These are phyloP conservation scores for Trachemys scripta DNA, from an alignment of 2,113 vertebrate species.

Conservation along the genomic window DNA sequence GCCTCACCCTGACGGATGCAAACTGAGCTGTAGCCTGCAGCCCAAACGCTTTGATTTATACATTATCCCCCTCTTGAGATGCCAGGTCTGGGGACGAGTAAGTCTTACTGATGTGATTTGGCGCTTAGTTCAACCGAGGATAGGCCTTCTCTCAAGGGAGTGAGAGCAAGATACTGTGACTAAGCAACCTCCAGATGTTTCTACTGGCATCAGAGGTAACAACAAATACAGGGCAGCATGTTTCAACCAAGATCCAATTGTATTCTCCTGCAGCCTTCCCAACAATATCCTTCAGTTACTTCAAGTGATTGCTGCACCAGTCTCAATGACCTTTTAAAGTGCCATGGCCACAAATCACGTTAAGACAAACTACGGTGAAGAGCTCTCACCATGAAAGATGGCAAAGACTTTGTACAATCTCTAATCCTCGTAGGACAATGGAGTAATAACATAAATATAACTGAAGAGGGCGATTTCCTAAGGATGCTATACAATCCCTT, in stretches of 20 bases:
- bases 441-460: slow-evolving; percentile 57
- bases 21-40: not conserved
- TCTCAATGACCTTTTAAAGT: slow-evolving; percentile 50
- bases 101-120: not conserved
- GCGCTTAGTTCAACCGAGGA: not conserved
- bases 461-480: slow-evolving; percentile 31
- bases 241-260: not conserved
- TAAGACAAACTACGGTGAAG: slow-evolving; percentile 21
- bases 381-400: slow-evolving; percentile 11
- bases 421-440: slow-evolving; percentile 31
- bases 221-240: not conserved
- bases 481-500: not conserved
- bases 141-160: not conserved
- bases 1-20: not conserved
- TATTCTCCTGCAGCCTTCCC: not conserved
- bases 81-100: not conserved
- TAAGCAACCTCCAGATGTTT: slow-evolving; percentile 22
- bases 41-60: not conserved
- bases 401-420: slow-evolving; percentile 15
- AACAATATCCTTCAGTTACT: slow-evolving; percentile 17
- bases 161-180: not conserved
- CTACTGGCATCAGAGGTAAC: not conserved
- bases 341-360: slow-evolving; percentile 22
- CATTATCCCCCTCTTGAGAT: slow-evolving; percentile 59
- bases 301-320: slow-evolving; percentile 41